Evolutionary conservation across 2,888 invertebrate species (phyloP).

Genomic region (Julus scanicus): DNA sequence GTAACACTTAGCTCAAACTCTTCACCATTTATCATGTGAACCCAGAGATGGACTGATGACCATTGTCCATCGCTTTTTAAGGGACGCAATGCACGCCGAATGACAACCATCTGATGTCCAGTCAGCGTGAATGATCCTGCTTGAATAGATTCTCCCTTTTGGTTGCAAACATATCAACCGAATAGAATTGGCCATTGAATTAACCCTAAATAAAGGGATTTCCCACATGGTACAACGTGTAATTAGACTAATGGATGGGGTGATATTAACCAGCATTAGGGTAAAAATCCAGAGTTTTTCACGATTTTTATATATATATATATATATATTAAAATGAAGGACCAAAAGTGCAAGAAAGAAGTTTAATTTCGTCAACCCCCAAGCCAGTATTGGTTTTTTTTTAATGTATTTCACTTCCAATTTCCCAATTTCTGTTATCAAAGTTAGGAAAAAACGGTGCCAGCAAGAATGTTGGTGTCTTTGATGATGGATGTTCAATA

Average conservation of each 20-base stretch:
- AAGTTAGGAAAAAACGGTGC: no score
- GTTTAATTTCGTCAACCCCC: no score
- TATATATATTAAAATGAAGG: no score
- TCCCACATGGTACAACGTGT: neutral
- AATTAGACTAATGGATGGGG: constrained; percentile 28
- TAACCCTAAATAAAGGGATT: neutral
- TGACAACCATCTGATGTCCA: constrained; percentile 19
- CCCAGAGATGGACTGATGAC: constrained; percentile 36
- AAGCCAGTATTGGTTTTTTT: no score
- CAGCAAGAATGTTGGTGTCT: no score
- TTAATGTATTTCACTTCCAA: no score
- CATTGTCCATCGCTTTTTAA: constrained; percentile 32
- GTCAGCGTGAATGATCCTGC: constrained; percentile 7
- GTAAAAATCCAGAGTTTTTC: neutral
- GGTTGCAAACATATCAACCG: neutral
- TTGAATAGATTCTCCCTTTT: neutral
- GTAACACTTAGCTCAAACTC: constrained; percentile 41
- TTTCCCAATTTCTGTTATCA: no score
- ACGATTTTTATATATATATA: no score
- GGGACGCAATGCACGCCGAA: neutral
- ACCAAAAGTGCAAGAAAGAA: no score
- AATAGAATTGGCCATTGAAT: neutral
- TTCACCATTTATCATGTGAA: constrained; percentile 13
- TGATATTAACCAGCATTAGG: neutral
- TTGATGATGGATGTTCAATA: no score